Percentiles rank a stretch among this genome's conserved stretches.
These are phyloP conservation scores for Micromesistius poutassou DNA, from an alignment of 2,797 vertebrate species.

Conservation along the genomic window DNA sequence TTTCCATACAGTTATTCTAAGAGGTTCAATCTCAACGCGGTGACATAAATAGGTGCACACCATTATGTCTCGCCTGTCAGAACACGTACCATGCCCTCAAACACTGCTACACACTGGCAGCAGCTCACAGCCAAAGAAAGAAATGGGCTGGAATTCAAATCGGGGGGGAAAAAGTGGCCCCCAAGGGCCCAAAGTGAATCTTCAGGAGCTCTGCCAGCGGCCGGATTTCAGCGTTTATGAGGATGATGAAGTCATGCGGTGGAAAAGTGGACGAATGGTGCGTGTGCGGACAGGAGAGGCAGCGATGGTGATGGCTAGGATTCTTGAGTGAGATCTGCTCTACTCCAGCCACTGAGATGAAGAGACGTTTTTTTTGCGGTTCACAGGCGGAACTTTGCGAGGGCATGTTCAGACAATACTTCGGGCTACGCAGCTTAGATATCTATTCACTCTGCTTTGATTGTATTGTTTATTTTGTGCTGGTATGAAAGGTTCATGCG, in stretches of 20 bases:
- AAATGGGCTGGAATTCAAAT: not conserved
- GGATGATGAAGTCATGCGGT: slow-evolving; percentile 23
- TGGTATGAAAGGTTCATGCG: not conserved
- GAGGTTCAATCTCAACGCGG: not conserved
- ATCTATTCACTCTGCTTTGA: not conserved
- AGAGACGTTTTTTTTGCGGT: slow-evolving; percentile 31
- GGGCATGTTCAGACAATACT: not conserved
- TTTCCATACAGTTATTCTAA: not conserved
- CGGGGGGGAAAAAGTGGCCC: not conserved
- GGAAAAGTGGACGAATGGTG: slow-evolving; percentile 21
- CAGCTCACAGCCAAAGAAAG: not conserved
- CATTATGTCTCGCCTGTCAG: not conserved
- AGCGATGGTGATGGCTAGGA: slow-evolving; percentile 4
- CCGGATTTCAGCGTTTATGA: slow-evolving; percentile 23
- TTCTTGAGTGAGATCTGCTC: slow-evolving; percentile 3
- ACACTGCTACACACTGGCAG: not conserved
- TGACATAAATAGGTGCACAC: not conserved
- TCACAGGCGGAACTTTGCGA: not conserved
- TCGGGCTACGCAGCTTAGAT: not conserved
- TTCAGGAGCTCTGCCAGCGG: slow-evolving; percentile 43
- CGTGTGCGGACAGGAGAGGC: slow-evolving; percentile 49
- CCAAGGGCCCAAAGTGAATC: slow-evolving; percentile 3
- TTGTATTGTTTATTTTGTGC: not conserved
- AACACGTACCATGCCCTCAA: not conserved
- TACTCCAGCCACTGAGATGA: slow-evolving; percentile 13